Evolutionary conservation across 2,113 vertebrate species (phyloP).

Genomic region (Philantomba maxwellii): DNA sequence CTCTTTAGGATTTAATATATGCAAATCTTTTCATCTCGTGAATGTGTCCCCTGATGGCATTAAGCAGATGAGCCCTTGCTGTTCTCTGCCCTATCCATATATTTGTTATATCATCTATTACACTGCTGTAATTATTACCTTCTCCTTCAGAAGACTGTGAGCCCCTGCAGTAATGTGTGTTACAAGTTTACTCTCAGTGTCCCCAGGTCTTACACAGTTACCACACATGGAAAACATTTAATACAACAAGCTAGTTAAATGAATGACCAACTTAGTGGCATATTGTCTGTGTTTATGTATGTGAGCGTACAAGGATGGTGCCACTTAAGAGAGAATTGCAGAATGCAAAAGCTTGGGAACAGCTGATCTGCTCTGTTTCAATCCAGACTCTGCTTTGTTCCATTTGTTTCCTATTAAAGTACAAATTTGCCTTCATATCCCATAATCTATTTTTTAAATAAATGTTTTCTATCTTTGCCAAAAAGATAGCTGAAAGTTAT

Average conservation of each 20-base stretch:
- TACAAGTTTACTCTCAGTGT: background rate
- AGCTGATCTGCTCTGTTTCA: background rate
- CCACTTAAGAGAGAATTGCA: background rate
- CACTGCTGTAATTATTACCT: background rate
- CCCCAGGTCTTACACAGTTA: background rate
- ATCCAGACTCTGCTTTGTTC: background rate
- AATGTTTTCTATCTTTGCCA: background rate
- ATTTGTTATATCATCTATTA: background rate
- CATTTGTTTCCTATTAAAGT: background rate
- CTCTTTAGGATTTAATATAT: background rate
- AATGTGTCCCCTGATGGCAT: background rate
- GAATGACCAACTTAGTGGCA: background rate
- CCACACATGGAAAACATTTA: background rate
- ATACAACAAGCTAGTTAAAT: background rate
- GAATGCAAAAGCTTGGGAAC: background rate
- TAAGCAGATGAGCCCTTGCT: background rate
- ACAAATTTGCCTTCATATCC: background rate
- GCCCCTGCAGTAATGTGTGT: background rate
- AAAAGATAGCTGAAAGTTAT: background rate
- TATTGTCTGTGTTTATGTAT: background rate
- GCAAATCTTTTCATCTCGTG: background rate
- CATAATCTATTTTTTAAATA: background rate
- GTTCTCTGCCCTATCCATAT: background rate
- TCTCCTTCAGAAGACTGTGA: background rate
- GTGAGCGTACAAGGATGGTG: background rate